Conservation (phyloP, 2,797 vertebrate genomes). For the Pangasius macronema region DNA sequence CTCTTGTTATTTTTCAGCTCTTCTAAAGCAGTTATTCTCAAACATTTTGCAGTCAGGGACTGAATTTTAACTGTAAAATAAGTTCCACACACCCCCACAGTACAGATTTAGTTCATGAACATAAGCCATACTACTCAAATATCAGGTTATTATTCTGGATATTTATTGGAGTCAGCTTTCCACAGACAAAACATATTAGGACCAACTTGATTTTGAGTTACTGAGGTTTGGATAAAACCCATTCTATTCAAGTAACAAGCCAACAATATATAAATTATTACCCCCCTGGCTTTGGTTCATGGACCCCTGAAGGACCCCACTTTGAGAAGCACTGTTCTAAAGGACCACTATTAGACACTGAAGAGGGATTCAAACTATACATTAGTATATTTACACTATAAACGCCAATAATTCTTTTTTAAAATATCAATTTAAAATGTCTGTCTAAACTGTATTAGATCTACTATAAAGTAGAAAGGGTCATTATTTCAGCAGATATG, state of each 20-base stretch:
- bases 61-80: background rate
- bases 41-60: background rate
- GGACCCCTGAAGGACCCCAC: background rate
- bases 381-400: background rate
- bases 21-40: background rate
- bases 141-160: background rate
- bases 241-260: background rate
- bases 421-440: background rate
- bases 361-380: background rate
- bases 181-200: background rate
- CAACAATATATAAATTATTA: background rate
- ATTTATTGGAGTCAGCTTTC: background rate
- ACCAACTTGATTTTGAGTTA: background rate
- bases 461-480: constrained; percentile 22
- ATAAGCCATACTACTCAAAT: background rate
- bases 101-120: background rate
- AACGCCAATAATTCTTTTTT: background rate
- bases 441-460: background rate
- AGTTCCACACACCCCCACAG: background rate
- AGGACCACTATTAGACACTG: background rate
- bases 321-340: background rate
- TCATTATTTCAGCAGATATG: constrained; percentile 45
- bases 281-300: background rate
- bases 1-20: background rate
- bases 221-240: too few species aligned